phyloP scores from a whole-genome alignment of 1,140 invertebrate species.

The Teleopsis dalmanni region DNA sequence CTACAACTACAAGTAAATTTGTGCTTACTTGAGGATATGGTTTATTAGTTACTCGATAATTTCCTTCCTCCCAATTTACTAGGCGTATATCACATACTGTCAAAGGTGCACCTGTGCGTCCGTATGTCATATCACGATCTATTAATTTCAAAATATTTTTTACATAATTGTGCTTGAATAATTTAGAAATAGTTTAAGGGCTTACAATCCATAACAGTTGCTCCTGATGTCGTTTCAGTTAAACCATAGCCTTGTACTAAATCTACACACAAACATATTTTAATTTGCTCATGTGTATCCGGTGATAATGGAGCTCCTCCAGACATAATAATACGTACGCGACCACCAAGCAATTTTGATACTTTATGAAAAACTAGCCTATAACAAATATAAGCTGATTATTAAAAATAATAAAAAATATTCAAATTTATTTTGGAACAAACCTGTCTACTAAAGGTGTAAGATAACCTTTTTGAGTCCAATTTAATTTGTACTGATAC shows the following conservation, averaged over 20 bases:
- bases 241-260: constrained; percentile 94
- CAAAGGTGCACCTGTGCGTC: constrained; percentile 84
- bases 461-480: constrained; percentile 74
- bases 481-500: constrained; percentile 83
- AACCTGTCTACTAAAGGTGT: constrained; percentile 72
- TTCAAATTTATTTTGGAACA: constrained; percentile 13
- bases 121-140: constrained; percentile 47
- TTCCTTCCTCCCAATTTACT: constrained; percentile 92
- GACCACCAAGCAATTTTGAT: constrained; percentile 75
- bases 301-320: constrained; percentile 94
- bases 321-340: constrained; percentile 74
- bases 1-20: no score
- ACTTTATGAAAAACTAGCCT: constrained; percentile 69
- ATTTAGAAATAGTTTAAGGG: constrained; percentile 15
- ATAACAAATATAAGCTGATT: constrained; percentile 1
- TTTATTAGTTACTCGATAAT: constrained; percentile 82
- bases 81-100: constrained; percentile 79
- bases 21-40: constrained; percentile 66
- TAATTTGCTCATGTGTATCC: constrained; percentile 91
- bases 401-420: neutral
- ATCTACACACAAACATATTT: constrained; percentile 83
- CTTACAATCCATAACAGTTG: constrained; percentile 78
- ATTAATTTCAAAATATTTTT: neutral
- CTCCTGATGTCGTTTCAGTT: constrained; percentile 92
- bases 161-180: neutral